Conservation (phyloP, 1,140 invertebrate genomes). For the Zophobas atratus region DNA sequence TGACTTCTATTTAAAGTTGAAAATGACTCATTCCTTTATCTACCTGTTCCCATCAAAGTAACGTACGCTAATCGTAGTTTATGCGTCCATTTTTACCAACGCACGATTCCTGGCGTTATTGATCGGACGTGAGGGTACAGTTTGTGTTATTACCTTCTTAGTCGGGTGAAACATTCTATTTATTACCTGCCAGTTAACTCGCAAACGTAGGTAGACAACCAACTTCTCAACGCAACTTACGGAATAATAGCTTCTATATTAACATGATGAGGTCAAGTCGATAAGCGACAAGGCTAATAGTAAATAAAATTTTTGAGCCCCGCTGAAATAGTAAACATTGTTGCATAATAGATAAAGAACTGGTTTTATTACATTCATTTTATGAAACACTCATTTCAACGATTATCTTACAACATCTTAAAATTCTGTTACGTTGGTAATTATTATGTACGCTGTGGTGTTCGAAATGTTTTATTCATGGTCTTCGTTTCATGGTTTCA, state of each 20-base stretch:
- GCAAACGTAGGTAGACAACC: slow-evolving; percentile 49
- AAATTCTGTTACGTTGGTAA: slow-evolving; percentile 20
- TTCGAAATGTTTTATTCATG: slow-evolving; percentile 30
- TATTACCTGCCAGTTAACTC: slow-evolving; percentile 54
- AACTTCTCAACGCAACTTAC: background rate
- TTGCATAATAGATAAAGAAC: background rate
- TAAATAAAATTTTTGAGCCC: background rate
- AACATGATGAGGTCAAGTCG: slow-evolving; percentile 23
- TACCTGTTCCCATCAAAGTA: slow-evolving; percentile 18
- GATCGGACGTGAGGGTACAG: slow-evolving; percentile 50
- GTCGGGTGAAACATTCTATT: slow-evolving; percentile 48
- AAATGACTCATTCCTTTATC: slow-evolving; percentile 29
- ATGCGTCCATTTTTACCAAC: slow-evolving; percentile 34
- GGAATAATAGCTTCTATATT: background rate
- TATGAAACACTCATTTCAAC: background rate
- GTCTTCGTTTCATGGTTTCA: background rate
- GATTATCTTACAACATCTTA: slow-evolving; percentile 5
- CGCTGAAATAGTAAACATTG: background rate
- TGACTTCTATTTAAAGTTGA: background rate
- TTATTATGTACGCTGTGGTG: slow-evolving; percentile 22
- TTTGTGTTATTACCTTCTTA: slow-evolving; percentile 54
- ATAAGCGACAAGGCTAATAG: slow-evolving; percentile 9
- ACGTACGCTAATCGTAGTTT: slow-evolving; percentile 39
- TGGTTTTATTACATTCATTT: slow-evolving; percentile 4
- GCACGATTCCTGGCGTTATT: slow-evolving; percentile 50